Base-by-base conservation (phyloP, 2,888 invertebrate genomes). In the Eristalis arbustorum region DNA sequence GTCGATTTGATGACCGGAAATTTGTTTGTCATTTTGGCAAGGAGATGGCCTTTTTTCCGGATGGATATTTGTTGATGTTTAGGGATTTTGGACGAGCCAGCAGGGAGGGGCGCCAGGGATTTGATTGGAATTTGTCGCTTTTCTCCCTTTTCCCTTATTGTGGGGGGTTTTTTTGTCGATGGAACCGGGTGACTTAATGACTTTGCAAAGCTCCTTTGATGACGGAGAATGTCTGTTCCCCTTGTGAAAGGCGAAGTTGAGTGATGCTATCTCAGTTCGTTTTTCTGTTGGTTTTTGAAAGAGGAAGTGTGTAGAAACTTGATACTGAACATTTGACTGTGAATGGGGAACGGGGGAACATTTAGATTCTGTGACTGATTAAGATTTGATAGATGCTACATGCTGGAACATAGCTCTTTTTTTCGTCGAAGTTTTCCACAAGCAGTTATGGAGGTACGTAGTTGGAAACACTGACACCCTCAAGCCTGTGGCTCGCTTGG, bases 1-100 rank as follows among this genome's bases (percentile, higher is more conserved):
- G 77, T 69, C 66, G 69, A 82, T 85, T 85, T 85, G 77, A 82
- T 74, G 77, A 62, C 71, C 57, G 40, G 66, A 77, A 77, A 81
- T 82, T 82, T 74, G 75, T 74, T 74, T 82, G 77, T 85, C 85
- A 85, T 74, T 82, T 62, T 62, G 42, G 62, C 40, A 73, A 34
- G 67, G 72, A 59, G 63, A 77, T 84, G 75, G 61, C 67, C 76
- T 63, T 72, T 75, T 63, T 18, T 18, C 22, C 14, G 6, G 13
- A 34, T 28, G 37, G 74, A 22, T 75, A 18, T 49, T 68, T 49
- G 76, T 76, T 42, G 6, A 40, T 61, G 42, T 76, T 49, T 13
- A 8, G 63, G 64, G 71, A 28, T 57, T 77, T 78, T n/a, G 4
- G 2, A 10, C 34, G 69, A 6, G 25, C 31, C 64, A 3, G 34